phyloP scores from a whole-genome alignment of 2,113 vertebrate genomes.

The Poicephalus meyeri region DNA sequence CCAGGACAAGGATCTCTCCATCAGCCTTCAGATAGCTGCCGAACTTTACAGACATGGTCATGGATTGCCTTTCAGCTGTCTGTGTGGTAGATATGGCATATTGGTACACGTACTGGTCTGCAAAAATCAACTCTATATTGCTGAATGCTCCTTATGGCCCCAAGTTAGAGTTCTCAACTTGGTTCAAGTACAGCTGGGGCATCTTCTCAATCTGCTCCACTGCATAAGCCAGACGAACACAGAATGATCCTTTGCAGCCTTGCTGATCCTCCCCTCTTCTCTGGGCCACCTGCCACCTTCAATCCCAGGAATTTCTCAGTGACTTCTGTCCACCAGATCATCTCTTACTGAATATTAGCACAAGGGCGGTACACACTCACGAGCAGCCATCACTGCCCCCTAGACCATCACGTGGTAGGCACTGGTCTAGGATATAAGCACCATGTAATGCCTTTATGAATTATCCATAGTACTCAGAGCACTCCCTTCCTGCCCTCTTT shows the following conservation, averaged over 20 bases:
- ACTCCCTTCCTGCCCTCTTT: neutral
- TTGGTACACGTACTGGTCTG: neutral
- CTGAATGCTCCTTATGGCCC: neutral
- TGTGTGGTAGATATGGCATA: neutral
- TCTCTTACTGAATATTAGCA: neutral
- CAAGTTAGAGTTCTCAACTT: fast-evolving
- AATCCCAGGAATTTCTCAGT: neutral
- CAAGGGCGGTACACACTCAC: neutral
- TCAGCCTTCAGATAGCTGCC: fast-evolving
- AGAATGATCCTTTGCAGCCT: neutral
- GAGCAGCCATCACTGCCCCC: fast-evolving
- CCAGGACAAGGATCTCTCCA: neutral
- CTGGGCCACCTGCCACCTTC: neutral
- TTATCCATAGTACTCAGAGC: neutral
- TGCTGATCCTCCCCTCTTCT: neutral
- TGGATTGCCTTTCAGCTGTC: neutral
- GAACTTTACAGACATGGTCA: neutral
- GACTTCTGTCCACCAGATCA: neutral
- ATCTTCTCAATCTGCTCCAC: neutral
- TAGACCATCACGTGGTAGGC: neutral
- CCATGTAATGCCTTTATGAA: neutral
- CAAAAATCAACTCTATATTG: neutral
- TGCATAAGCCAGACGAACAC: fast-evolving
- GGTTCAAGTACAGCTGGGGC: neutral
- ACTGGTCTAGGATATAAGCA: neutral